Conservation (phyloP, 2,113 vertebrate species). For the Nettapus auritus region DNA sequence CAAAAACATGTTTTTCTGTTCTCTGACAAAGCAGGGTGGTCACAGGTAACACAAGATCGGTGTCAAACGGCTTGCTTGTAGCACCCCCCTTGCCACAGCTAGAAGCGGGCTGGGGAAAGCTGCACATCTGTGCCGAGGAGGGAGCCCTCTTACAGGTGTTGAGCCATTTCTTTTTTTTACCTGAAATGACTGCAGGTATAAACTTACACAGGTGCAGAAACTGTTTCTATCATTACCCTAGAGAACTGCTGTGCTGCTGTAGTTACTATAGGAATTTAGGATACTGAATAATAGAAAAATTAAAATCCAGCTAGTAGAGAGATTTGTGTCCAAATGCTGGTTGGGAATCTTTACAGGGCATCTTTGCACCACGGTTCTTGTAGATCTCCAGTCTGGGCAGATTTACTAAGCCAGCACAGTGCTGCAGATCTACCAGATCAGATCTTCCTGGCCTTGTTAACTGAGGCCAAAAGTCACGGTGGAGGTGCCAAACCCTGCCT, state of each 20-base stretch:
- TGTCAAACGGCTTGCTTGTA: neutral
- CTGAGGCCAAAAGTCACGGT: neutral
- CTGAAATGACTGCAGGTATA: neutral
- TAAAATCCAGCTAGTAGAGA: neutral
- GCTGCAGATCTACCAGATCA: neutral
- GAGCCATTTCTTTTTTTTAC: neutral
- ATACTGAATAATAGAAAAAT: neutral
- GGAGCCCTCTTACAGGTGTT: neutral
- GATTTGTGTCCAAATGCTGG: neutral
- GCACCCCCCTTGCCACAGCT: neutral
- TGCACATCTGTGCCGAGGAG: accelerated
- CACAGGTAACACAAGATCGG: neutral
- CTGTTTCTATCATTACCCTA: neutral
- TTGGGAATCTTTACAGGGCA: neutral
- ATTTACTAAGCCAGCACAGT: neutral
- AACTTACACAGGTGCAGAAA: neutral
- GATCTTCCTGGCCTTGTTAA: neutral
- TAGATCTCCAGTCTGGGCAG: neutral
- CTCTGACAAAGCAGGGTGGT: neutral
- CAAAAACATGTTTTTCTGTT: neutral
- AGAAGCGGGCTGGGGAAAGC: neutral
- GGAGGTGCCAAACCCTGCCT: neutral
- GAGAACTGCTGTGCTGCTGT: neutral
- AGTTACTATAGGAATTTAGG: neutral
- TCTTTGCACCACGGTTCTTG: neutral